Evolutionary conservation across 2,113 vertebrate species (phyloP).

Genomic region (Ctenodactylus gundi): DNA sequence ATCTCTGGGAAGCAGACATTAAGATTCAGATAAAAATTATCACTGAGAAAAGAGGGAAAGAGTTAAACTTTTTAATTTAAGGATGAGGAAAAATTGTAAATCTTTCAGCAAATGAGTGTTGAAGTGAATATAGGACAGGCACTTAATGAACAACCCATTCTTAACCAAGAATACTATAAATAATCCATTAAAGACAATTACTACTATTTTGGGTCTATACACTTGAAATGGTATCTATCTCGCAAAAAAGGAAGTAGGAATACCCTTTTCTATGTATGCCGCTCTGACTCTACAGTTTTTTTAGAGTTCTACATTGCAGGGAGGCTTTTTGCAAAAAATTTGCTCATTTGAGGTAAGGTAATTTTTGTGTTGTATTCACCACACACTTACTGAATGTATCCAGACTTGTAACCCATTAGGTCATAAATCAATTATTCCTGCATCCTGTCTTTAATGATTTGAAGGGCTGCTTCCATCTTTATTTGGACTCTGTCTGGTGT

Average conservation of each 20-base stretch:
- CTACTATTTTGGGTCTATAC: slow-evolving; percentile 62
- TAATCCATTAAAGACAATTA: slow-evolving; percentile 49
- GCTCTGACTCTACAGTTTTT: slow-evolving; percentile 17
- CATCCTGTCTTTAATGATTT: not conserved
- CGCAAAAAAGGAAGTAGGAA: not conserved
- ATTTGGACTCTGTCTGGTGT: not conserved
- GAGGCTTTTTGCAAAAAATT: not conserved
- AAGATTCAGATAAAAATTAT: not conserved
- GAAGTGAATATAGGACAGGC: slow-evolving; percentile 60
- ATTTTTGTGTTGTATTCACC: slow-evolving; percentile 45
- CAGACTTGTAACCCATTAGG: slow-evolving; percentile 3
- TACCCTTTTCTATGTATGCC: not conserved
- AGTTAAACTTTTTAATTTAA: slow-evolving; percentile 38
- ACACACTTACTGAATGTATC: slow-evolving; percentile 2
- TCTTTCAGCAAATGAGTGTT: slow-evolving; percentile 49
- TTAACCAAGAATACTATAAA: slow-evolving; percentile 43
- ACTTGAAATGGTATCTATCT: slow-evolving; percentile 38
- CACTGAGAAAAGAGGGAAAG: slow-evolving; percentile 18
- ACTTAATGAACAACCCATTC: slow-evolving; percentile 54
- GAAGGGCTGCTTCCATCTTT: not conserved
- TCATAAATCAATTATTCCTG: not conserved
- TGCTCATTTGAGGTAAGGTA: slow-evolving; percentile 17
- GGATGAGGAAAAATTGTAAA: not conserved
- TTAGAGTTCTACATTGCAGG: not conserved
- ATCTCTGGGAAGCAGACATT: not conserved